These are phyloP conservation scores for Lophius americanus DNA, from an alignment of 2,797 vertebrate species.

Conservation along the genomic window DNA sequence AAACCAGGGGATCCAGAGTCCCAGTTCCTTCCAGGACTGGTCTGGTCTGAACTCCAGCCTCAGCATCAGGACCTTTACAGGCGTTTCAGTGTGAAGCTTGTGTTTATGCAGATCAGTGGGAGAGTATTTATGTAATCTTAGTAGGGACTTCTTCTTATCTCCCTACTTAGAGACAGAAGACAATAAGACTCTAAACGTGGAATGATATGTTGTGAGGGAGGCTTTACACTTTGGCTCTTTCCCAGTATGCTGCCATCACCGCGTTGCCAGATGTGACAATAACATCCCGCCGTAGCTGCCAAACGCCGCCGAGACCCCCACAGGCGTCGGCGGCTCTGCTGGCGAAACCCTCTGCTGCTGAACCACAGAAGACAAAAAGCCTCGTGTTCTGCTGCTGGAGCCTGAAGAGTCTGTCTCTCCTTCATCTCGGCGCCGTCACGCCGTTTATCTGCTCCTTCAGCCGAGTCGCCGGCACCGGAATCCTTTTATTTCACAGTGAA, in stretches of 20 bases:
- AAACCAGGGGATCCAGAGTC: conserved; percentile 42
- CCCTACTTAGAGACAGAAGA: conserved; percentile 11
- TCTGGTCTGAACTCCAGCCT: conserved; percentile 14
- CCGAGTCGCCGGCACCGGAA: conserved; percentile 35
- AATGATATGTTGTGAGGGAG: conserved; percentile 34
- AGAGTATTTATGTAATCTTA: conserved; percentile 31
- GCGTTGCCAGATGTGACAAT: conserved; percentile 75
- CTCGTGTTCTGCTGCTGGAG: conserved; percentile 64
- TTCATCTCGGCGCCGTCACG: conserved; percentile 40
- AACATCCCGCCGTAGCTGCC: conserved; percentile 64
- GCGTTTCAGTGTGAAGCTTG: conserved; percentile 10
- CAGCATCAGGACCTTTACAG: conserved; percentile 22
- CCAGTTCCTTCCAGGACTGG: conserved; percentile 9
- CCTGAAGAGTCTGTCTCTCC: conserved; percentile 58
- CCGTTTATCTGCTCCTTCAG: conserved; percentile 33
- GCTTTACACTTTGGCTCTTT: conserved; percentile 58
- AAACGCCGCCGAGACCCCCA: conserved; percentile 72
- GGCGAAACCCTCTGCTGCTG: conserved; percentile 64
- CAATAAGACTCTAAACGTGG: conserved; percentile 21
- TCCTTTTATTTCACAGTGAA: conserved; percentile 20
- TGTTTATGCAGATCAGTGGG: conserved; percentile 31
- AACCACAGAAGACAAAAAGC: conserved; percentile 34
- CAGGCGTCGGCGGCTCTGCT: conserved; percentile 65
- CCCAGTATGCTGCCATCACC: conserved; percentile 51
- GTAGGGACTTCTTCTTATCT: conserved; percentile 27